Conservation (phyloP, 2,113 vertebrate species). For the Apodemus sylvaticus region DNA sequence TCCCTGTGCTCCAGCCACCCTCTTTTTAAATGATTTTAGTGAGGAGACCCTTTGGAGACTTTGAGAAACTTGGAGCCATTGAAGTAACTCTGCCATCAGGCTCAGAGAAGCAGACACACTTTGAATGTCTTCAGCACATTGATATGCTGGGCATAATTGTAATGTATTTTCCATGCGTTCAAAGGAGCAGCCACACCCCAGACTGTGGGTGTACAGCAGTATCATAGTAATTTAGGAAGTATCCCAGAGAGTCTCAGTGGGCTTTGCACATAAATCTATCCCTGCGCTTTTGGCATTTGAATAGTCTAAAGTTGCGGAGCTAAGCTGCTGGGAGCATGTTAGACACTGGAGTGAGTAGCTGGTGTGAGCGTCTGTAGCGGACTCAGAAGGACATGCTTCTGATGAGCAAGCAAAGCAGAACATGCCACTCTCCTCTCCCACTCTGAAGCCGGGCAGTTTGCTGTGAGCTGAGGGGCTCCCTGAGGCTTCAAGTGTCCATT, state of each 20-base stretch:
- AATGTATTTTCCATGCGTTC: background rate
- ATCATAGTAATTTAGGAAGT: background rate
- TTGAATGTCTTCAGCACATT: background rate
- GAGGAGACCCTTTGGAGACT: background rate
- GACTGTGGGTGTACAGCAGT: background rate
- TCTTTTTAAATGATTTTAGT: background rate
- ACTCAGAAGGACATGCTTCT: background rate
- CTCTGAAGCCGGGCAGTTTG: background rate
- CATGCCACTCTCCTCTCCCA: background rate
- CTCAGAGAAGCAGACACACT: background rate
- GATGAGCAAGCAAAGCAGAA: background rate
- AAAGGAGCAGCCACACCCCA: background rate
- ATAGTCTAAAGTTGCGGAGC: background rate
- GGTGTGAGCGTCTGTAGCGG: background rate
- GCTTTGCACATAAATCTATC: background rate
- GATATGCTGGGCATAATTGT: background rate
- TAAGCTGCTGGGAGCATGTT: background rate
- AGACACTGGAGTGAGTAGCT: background rate
- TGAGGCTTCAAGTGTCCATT: background rate
- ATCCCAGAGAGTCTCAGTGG: background rate
- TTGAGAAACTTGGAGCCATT: background rate
- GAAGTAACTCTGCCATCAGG: background rate
- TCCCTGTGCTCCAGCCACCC: no score
- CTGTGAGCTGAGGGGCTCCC: background rate
- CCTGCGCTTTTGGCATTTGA: slow-evolving; percentile 25